These are phyloP conservation scores for Caenorhabditis sp. DNA, from an alignment of 2,888 invertebrate genomes.

Conservation along the genomic window DNA sequence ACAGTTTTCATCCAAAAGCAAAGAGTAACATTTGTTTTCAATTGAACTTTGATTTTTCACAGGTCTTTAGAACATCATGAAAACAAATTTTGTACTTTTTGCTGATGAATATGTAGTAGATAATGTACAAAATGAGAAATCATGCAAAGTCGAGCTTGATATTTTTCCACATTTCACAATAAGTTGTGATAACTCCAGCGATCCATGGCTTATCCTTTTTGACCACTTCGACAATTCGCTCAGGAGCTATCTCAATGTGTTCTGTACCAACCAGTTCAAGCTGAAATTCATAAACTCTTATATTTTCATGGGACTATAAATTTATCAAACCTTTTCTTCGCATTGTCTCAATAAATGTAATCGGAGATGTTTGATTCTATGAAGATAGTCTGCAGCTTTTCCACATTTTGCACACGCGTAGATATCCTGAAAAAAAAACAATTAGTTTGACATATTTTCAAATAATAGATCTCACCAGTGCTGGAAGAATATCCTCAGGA, in stretches of 20 bases:
- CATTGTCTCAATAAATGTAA: constrained; percentile 35
- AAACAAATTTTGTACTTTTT: not conserved
- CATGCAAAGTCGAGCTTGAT: constrained; percentile 5
- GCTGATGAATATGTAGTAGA: not conserved
- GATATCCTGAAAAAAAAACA: constrained; percentile 33
- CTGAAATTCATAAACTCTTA: constrained; percentile 18
- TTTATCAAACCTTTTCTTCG: constrained; percentile 40
- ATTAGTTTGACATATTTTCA: not conserved
- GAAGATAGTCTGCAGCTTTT: constrained; percentile 29
- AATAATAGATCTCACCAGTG: not conserved
- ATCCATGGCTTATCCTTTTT: constrained; percentile 37
- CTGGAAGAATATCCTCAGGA: constrained; percentile 3
- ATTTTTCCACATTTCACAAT: constrained; percentile 22
- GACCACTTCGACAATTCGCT: constrained; percentile 40
- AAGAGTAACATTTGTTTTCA: no score
- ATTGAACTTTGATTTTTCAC: no score
- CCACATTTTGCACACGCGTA: constrained; percentile 45
- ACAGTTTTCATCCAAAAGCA: no score
- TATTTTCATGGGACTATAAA: not conserved
- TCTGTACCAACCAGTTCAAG: constrained; percentile 43
- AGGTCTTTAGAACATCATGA: no score
- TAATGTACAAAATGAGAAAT: not conserved
- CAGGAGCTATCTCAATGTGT: constrained; percentile 30
- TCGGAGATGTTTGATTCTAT: constrained; percentile 36
- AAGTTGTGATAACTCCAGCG: constrained; percentile 8